Base-by-base conservation (phyloP, 1,140 invertebrate species). In the Tenebrio molitor region DNA sequence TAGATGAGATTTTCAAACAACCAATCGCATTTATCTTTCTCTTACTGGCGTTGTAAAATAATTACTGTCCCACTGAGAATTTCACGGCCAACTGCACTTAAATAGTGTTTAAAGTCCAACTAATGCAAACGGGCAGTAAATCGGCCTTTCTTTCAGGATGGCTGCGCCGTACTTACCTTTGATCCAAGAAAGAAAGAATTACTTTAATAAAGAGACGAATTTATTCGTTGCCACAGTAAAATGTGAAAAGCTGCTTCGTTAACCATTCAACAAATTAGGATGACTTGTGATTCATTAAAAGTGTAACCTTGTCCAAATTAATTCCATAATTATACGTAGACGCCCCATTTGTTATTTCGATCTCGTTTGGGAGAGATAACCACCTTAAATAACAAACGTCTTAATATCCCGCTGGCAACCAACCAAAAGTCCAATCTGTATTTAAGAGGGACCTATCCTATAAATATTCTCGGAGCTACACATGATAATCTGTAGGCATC, bases 351-450 rank as follows among this genome's bases (percentile, higher is more conserved):
- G 15, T 44, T 66, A 41, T 66, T 42, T 42, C 36, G 25, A 42
- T 66, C 19, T 66, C 23, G 64, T 42, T 44, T 29, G 7, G 15
- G 23, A 41, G 34, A 41, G 42, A 66, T 66, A 42, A 66, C 23
- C 23, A 66, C 64, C 64, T 66, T 42, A 66, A 66, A 66, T 66
- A 66, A 66, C 64, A 66, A 66, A 66, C 25, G 42, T 42, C 36
- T 66, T 66, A 42, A 42, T 66, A 42, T 12, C 64, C 64, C 64
- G 64, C 64, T 66, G 64, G 64, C 64, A 66, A 44, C n/a, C 17
- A 66, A 66, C 64, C 64, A 66, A 62, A 23, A 29, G 42, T 44
- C 34, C 64, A 42, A 66, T 44, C 62, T 65, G 34, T 66, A 66
- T 66, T 66, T 66, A 66, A 66, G 64, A 42, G 36, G 16, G 16